Base-by-base conservation (phyloP, 2,113 vertebrate species). In the Pholis gunnellus region DNA sequence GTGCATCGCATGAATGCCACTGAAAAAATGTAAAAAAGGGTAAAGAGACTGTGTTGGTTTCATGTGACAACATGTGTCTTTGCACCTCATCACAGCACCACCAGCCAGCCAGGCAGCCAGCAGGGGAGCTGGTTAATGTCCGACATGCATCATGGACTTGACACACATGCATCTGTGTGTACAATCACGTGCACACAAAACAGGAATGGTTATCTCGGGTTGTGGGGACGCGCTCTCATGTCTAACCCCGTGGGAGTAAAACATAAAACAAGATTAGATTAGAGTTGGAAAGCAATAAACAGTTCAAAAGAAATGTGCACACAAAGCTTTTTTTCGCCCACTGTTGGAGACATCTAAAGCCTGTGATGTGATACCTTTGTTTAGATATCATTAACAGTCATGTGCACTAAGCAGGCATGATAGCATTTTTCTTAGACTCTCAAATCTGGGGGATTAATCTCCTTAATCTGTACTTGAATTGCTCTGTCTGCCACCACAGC, bases 361-460 rank as follows among this genome's bases (percentile, higher is more conserved):
- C 27, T 5, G 29, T 44, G 29, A 67, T 80, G 81, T 77, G 84
- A 90, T 84, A 78, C 74, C 59, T 64, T 67, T 77, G 59, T 65
- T 87, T 56, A 74, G 59, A 75, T 71, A 82, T 86, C 50, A 80
- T 86, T 80, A 81, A 69, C 75, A 82, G 17, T 82, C 68, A 61
- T 29, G 17, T 65, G 60, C 77, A 70, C 76, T 66, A 64, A 78
- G 73, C 79, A 68, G 77, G 64, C 57, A 52, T 72, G 84, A 76
- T 48, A 59, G 54, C 69, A 44, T 79, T 88, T 88, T 77, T 84
- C 31, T 82, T 59, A 71, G 48, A 81, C 59, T 56, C 42, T 68
- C 74, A 78, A 82, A 91, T 91, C 72, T 80, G 73, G 10, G 66
- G 54, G 82, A 85, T 87, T 90, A 78, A 91, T 86, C 84, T 81